Conservation (phyloP, 2,797 vertebrate species). For the Aulostomus chinensis region DNA sequence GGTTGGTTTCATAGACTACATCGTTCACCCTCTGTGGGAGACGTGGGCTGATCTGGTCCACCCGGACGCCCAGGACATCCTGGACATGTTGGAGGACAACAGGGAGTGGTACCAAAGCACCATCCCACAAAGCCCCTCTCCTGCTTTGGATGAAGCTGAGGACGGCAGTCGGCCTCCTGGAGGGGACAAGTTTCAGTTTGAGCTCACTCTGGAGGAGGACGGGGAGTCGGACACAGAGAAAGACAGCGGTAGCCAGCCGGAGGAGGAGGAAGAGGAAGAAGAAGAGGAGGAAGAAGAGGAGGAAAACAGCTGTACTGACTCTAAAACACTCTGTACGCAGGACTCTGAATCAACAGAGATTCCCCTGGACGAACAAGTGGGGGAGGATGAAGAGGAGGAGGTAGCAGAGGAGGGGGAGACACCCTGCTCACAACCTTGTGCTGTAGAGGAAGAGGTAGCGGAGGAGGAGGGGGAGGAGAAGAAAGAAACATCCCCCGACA, state of each 20-base stretch:
- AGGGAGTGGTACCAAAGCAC: constrained; percentile 99
- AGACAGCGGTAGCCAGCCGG: constrained; percentile 95
- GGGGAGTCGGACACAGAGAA: constrained; percentile 98
- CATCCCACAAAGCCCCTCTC: constrained; percentile 98
- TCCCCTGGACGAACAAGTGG: constrained; percentile 93
- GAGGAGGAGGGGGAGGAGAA: constrained; percentile 67
- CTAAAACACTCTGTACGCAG: constrained; percentile 98
- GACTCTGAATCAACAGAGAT: constrained; percentile 98
- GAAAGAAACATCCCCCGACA: constrained; percentile 81
- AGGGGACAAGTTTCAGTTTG: constrained; percentile 98
- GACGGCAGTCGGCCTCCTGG: constrained; percentile 88
- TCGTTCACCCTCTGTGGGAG: constrained; percentile 98
- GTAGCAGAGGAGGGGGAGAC: constrained; percentile 56
- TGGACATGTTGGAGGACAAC: constrained; percentile 98
- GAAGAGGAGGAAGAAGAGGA: constrained; percentile 92
- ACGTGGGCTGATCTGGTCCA: constrained; percentile 98
- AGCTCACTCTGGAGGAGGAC: constrained; percentile 96
- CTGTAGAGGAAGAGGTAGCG: constrained; percentile 79
- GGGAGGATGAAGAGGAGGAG: constrained; percentile 84
- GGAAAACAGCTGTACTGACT: constrained; percentile 97
- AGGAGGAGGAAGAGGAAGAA: constrained; percentile 91
- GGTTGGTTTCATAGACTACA: constrained; percentile 99
- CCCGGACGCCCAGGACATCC: constrained; percentile 96
- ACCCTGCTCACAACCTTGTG: constrained; percentile 78
- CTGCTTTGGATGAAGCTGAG: constrained; percentile 87